Conservation (phyloP, 1,140 invertebrate genomes). For the Aphidius gifuensis region DNA sequence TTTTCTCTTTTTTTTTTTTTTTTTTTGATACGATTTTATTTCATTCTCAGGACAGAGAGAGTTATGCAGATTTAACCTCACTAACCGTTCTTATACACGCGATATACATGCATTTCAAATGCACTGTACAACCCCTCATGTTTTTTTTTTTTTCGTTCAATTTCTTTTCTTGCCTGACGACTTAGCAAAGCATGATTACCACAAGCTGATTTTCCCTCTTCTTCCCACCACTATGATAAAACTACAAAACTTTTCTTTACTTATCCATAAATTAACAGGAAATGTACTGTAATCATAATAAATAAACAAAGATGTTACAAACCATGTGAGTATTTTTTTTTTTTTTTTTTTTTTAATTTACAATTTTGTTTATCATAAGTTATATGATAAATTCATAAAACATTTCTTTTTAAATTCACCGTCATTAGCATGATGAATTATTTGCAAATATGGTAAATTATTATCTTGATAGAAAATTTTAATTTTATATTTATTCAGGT, state of each 20-base stretch:
- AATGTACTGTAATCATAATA: constrained; percentile 11
- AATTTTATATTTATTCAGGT: too few relatives aligned
- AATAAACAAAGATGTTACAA: not conserved
- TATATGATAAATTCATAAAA: too few relatives aligned
- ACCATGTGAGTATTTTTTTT: too few relatives aligned
- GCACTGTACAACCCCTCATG: constrained; percentile 13
- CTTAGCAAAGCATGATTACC: constrained; percentile 17
- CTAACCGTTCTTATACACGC: constrained; percentile 47
- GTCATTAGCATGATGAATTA: too few relatives aligned
- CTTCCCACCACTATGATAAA: constrained; percentile 4
- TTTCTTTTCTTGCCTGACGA: constrained; percentile 14
- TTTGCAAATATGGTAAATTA: too few relatives aligned
- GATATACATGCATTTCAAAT: constrained; percentile 44
- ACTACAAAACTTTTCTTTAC: constrained; percentile 6
- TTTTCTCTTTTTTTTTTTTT: too few relatives aligned
- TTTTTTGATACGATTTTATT: too few relatives aligned
- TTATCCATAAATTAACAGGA: constrained; percentile 9
- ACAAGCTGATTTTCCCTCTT: constrained; percentile 9
- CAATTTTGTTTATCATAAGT: too few relatives aligned
- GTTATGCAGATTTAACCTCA: constrained; percentile 45
- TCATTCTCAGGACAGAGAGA: constrained; percentile 25
- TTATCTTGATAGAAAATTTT: too few relatives aligned
- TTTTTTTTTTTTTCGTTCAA: constrained; percentile 20
- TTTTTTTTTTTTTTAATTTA: too few relatives aligned
- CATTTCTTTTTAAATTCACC: too few relatives aligned